phyloP scores from a whole-genome alignment of 2,888 invertebrate species.

The Thereva unica region DNA sequence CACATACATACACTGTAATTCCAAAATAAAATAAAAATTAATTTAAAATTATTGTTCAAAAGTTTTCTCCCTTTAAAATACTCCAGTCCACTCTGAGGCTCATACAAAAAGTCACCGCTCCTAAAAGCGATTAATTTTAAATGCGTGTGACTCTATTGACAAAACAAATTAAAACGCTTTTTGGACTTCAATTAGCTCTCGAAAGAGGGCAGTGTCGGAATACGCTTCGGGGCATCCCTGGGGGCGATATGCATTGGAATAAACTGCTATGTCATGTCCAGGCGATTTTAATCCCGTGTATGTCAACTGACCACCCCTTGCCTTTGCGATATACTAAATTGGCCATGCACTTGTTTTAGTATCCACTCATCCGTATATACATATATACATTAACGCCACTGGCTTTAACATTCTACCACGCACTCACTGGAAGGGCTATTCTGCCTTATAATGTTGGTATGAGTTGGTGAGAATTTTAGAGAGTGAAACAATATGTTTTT shows the following conservation, averaged over 20 bases:
- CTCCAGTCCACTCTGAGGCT: neutral
- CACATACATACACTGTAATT: no score
- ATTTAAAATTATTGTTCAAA: no score
- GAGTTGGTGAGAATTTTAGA: slow-evolving; percentile 6
- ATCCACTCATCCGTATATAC: slow-evolving; percentile 1
- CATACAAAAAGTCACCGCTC: slow-evolving; percentile 16
- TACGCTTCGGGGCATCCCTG: no score
- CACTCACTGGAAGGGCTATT: no score
- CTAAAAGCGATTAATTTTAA: slow-evolving; percentile 22
- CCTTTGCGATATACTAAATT: slow-evolving; percentile 40
- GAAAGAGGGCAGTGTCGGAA: no score
- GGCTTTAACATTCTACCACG: neutral
- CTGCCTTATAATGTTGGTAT: neutral
- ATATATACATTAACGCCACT: slow-evolving; percentile 15
- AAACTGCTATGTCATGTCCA: slow-evolving; percentile 50
- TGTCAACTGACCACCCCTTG: slow-evolving; percentile 47
- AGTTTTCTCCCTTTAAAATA: no score
- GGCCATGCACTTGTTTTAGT: slow-evolving; percentile 26
- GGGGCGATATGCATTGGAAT: neutral
- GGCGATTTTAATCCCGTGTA: slow-evolving; percentile 54
- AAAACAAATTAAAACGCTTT: slow-evolving; percentile 27
- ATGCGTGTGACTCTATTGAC: slow-evolving; percentile 15
- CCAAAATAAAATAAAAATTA: no score
- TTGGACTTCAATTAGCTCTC: slow-evolving; percentile 21
- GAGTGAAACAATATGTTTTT: neutral